Base-by-base conservation (phyloP, 1,140 invertebrate genomes). In the Drosophila repleta region DNA sequence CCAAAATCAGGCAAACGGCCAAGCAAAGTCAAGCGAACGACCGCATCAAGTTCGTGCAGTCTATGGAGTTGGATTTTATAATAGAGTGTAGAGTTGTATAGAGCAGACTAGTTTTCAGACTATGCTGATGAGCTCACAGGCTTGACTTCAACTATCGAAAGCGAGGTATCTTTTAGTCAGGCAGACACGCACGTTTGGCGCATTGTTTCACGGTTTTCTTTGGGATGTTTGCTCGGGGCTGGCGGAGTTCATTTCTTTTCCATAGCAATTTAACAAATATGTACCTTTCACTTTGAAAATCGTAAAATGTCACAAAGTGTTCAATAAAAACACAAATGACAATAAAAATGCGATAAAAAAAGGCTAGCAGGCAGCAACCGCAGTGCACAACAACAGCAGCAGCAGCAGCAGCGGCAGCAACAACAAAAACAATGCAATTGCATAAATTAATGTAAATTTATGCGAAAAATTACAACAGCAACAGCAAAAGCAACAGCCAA, bases 231-330 rank as follows among this genome's bases (percentile, higher is more conserved):
- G 2, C 46, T 35, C 17, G 43, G 41, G 18, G 4, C 15, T n/a
- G 39, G 49, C 41, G 32, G 39, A 18, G n/a, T 71, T 60, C 29
- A 55, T 61, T 61, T 53, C 71, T 76, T 70, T 73, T 67, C 51
- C 65, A 77, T 60, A 65, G 79, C 74, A 77, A 82, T 81, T 81
- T 77, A 81, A 74, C 79, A 82, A 81, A 82, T 77, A 82, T 82
- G 79, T 82, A 81, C 79, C 79, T 82, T 82, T 82, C 79, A 82
- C 79, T 82, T 82, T 82, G 74, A 81, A 82, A 81, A 81, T 77
- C 74, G 78, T 82, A 82, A 82, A 82, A 82, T 81, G 79, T 82
- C 78, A 81, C 78, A 82, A 82, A 82, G 68, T 77, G 79, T 81
- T 82, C 79, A 82, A 82, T 82, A 82, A 82, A 80, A 80, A 77